phyloP scores from a whole-genome alignment of 1,140 invertebrate species.

The Adelges cooleyi region DNA sequence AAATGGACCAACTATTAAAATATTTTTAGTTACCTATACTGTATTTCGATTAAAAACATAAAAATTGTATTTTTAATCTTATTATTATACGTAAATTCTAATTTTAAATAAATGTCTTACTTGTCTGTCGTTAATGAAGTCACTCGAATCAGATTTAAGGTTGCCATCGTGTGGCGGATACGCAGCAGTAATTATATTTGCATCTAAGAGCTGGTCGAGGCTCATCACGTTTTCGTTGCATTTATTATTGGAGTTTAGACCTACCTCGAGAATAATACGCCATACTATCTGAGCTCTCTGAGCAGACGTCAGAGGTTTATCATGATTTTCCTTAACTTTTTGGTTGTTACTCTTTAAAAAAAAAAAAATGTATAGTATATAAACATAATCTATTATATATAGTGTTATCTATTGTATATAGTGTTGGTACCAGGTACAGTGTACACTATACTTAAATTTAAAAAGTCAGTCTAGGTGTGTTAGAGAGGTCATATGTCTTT shows the following conservation, averaged over 20 bases:
- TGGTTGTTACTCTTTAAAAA: not conserved
- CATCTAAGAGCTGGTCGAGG: not conserved
- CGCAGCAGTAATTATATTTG: not conserved
- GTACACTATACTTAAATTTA: not conserved
- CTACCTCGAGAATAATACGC: not conserved
- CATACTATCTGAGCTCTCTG: slow-evolving; percentile 12
- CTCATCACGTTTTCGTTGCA: not conserved
- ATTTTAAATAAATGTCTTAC: not conserved
- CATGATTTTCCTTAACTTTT: not conserved
- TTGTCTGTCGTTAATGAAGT: not conserved
- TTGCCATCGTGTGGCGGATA: slow-evolving; percentile 10
- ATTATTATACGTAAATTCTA: too few species aligned
- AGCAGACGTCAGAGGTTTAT: not conserved
- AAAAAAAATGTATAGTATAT: not conserved
- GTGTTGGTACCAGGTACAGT: not conserved
- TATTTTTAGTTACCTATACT: too few species aligned
- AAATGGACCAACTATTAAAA: too few species aligned
- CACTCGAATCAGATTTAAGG: not conserved
- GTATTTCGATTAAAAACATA: too few species aligned
- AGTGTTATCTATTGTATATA: not conserved
- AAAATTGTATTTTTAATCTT: too few species aligned
- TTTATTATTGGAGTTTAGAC: not conserved
- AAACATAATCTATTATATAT: not conserved
- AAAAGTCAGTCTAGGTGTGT: not conserved
- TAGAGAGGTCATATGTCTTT: too few species aligned